Conservation (phyloP, 2,888 invertebrate species). For the Campoplex nolae region DNA sequence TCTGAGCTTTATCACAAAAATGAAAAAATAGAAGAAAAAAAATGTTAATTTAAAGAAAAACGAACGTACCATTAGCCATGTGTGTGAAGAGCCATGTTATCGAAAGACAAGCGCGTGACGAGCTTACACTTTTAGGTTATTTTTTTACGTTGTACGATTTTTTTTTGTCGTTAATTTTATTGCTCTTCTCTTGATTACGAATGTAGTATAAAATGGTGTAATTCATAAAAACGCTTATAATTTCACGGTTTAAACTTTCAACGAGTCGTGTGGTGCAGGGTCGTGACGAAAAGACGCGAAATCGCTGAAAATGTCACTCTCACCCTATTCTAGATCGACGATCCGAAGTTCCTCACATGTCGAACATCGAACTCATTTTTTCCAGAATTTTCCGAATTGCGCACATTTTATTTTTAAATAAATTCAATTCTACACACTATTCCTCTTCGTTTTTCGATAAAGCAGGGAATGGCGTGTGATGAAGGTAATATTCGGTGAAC, state of each 20-base stretch:
- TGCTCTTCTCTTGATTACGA: constrained; percentile 6
- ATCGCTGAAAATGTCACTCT: constrained; percentile 58
- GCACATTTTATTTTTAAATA: background rate
- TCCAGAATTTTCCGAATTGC: background rate
- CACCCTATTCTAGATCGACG: constrained; percentile 15
- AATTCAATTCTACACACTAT: too few relatives aligned
- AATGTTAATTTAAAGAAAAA: background rate
- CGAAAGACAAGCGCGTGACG: constrained; percentile 5
- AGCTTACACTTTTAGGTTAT: constrained; percentile 15
- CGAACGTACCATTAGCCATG: constrained; percentile 24
- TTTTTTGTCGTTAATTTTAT: background rate
- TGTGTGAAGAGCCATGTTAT: background rate
- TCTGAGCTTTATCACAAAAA: background rate
- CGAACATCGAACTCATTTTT: background rate
- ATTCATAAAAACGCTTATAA: constrained; percentile 49
- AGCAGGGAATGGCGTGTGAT: too few relatives aligned
- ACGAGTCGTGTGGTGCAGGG: constrained; percentile 31
- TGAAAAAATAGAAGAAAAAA: too few relatives aligned
- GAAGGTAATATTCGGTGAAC: too few relatives aligned
- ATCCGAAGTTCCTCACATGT: constrained; percentile 38
- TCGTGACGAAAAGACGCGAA: constrained; percentile 28
- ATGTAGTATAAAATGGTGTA: background rate
- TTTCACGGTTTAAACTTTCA: constrained; percentile 48
- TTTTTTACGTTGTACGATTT: constrained; percentile 6
- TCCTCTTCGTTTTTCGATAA: background rate